A percentile compares a stretch with the other conserved stretches of the same genome.
Conservation (phyloP, 2,888 invertebrate genomes). For the Epinotia brunnichana region DNA sequence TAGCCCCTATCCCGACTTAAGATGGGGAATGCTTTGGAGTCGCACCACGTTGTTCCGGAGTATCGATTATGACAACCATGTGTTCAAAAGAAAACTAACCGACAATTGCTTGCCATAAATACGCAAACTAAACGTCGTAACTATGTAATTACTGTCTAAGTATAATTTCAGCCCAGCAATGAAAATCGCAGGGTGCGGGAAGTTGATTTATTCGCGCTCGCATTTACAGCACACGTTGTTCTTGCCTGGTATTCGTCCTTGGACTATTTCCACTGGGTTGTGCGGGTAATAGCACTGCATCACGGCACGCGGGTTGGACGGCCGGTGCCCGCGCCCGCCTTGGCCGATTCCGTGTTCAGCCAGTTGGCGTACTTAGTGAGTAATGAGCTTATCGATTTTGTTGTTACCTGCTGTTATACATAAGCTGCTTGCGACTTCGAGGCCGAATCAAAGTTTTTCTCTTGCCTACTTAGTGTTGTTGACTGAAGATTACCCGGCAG, state of each 20-base stretch:
- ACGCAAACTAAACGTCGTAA: background rate
- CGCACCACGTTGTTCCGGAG: too few species aligned
- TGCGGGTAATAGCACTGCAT: slow-evolving; percentile 75
- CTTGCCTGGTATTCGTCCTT: slow-evolving; percentile 61
- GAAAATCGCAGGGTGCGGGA: slow-evolving; percentile 14
- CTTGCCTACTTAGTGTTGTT: slow-evolving; percentile 21
- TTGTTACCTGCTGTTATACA: slow-evolving; percentile 51
- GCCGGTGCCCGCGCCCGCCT: slow-evolving; percentile 16
- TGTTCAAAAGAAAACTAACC: background rate
- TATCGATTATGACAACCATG: too few species aligned
- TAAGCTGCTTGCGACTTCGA: slow-evolving; percentile 47
- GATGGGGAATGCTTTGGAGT: too few species aligned
- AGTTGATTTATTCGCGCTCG: slow-evolving; percentile 26
- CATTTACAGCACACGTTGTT: slow-evolving; percentile 15
- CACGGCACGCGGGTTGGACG: slow-evolving; percentile 59
- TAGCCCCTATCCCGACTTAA: too few species aligned
- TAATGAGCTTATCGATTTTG: slow-evolving; percentile 57
- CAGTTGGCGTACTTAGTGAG: slow-evolving; percentile 48
- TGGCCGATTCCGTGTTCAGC: slow-evolving; percentile 18
- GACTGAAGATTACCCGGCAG: background rate
- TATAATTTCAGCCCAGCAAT: slow-evolving; percentile 10
- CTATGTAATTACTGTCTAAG: slow-evolving; percentile 8
- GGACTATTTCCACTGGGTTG: slow-evolving; percentile 68
- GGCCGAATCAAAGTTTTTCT: slow-evolving; percentile 31
- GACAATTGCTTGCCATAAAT: slow-evolving; percentile 7